Evolutionary conservation across 2,797 vertebrate genomes (phyloP).

Genomic region (Pseudotriccus pelzelni): DNA sequence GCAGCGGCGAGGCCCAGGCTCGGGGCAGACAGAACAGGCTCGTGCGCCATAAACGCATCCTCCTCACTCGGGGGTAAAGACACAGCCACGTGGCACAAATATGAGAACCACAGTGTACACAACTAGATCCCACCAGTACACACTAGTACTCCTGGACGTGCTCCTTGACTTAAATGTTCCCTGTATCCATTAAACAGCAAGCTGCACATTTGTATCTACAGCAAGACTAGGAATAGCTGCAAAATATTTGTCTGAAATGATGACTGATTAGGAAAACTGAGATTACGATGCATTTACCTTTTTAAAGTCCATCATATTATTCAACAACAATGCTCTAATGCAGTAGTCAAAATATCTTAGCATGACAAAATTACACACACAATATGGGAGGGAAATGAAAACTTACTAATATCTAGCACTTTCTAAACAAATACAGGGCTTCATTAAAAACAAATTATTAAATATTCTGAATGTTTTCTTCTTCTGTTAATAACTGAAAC

Average conservation of each 20-base stretch:
- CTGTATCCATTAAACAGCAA: not conserved
- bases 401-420: not conserved
- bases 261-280: slow-evolving; percentile 7
- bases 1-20: fast-evolving
- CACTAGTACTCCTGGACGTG: not conserved
- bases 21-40: not conserved
- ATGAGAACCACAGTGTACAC: not conserved
- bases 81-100: fast-evolving
- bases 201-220: not conserved
- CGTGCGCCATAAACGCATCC: fast-evolving
- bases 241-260: not conserved
- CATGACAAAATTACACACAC: not conserved
- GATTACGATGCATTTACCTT: slow-evolving; percentile 10
- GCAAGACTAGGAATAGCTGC: not conserved
- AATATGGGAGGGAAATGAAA: not conserved
- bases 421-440: not conserved
- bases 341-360: slow-evolving; percentile 23
- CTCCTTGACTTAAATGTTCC: not conserved
- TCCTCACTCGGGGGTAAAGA: too few relatives aligned
- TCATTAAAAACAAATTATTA: slow-evolving; percentile 32
- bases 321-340: not conserved
- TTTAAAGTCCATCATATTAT: not conserved
- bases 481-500: slow-evolving; percentile 42
- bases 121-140: not conserved
- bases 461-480: not conserved